Percentiles rank a stretch among this genome's conserved stretches.
phyloP scores from a whole-genome alignment of 2,888 invertebrate species.

The Leptinotarsa haldemani region DNA sequence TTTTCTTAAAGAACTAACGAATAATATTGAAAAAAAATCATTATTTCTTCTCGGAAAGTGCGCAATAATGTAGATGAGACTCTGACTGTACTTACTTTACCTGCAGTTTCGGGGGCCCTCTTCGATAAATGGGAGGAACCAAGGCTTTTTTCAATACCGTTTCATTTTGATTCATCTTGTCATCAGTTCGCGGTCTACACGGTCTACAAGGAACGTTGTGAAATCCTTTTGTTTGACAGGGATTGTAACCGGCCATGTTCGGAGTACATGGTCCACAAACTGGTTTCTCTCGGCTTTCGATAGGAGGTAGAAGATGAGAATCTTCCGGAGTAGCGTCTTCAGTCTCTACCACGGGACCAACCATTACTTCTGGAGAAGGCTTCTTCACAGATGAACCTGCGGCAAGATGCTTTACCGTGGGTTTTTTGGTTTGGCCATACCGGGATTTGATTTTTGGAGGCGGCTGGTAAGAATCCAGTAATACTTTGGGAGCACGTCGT shows the following conservation, averaged over 20 bases:
- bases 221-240: neutral
- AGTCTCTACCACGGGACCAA: slow-evolving; percentile 30
- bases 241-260: slow-evolving; percentile 11
- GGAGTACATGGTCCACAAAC: slow-evolving; percentile 15
- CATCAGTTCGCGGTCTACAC: neutral
- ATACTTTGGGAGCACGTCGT: slow-evolving; percentile 46
- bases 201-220: slow-evolving; percentile 1
- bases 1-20: no score
- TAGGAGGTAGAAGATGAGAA: neutral
- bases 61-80: no score
- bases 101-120: slow-evolving; percentile 4
- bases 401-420: slow-evolving; percentile 21
- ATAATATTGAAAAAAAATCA: neutral
- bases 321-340: slow-evolving; percentile 18
- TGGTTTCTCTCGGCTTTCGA: neutral
- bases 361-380: slow-evolving; percentile 23
- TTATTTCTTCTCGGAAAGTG: no score
- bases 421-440: slow-evolving; percentile 30
- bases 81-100: neutral
- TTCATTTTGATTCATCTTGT: neutral
- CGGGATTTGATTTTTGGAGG: slow-evolving; percentile 31
- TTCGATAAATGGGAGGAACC: slow-evolving; percentile 15
- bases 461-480: slow-evolving; percentile 38
- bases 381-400: slow-evolving; percentile 23
- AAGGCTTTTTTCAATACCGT: slow-evolving; percentile 15